Evolutionary conservation across 2,888 invertebrate species (phyloP).

Genomic region (Heliconius aoede): DNA sequence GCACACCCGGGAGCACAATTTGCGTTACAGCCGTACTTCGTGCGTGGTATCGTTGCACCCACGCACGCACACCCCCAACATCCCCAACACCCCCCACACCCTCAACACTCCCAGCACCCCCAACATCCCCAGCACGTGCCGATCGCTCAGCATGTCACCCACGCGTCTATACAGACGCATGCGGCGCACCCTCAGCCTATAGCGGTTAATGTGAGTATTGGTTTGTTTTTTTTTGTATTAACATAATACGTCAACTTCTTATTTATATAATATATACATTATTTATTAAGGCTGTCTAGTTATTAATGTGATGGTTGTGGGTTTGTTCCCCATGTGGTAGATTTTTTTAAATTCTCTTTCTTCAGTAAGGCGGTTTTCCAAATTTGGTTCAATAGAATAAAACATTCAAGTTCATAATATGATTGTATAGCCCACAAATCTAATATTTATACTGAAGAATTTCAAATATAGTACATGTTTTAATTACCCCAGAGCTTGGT

Average conservation of each 20-base stretch:
- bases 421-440: neutral
- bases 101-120: conserved; percentile 52
- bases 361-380: too few species aligned
- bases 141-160: conserved; percentile 58
- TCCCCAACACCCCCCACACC: conserved; percentile 60
- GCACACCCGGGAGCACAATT: conserved; percentile 81
- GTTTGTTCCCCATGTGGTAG: neutral
- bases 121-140: conserved; percentile 54
- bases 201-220: conserved; percentile 51
- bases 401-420: too few species aligned
- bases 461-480: neutral
- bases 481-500: too few species aligned
- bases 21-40: conserved; percentile 81
- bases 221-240: neutral
- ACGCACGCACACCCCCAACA: conserved; percentile 61
- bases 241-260: neutral
- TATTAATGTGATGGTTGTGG: too few species aligned
- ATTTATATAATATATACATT: neutral
- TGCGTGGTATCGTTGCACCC: conserved; percentile 71
- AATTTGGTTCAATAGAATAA: too few species aligned
- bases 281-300: too few species aligned
- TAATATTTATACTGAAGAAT: neutral
- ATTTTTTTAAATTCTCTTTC: neutral
- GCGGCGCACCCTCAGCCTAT: conserved; percentile 58
- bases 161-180: conserved; percentile 54